Percentiles rank a stretch among this genome's conserved stretches.
These are phyloP conservation scores for Crotalus helleri DNA, from an alignment of 2,113 vertebrate genomes.

Conservation along the genomic window DNA sequence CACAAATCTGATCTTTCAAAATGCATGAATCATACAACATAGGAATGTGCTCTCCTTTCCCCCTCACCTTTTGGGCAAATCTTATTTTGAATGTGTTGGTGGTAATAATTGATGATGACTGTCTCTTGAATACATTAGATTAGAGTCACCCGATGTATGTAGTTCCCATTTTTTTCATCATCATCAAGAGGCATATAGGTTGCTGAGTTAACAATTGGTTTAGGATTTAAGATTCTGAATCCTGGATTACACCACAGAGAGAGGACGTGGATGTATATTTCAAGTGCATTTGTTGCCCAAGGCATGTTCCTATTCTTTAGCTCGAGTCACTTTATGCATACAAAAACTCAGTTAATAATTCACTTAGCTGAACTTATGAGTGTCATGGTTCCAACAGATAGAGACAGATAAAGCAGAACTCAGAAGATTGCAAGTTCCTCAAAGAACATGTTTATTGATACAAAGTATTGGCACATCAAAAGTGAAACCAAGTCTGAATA, in stretches of 20 bases:
- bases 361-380: neutral
- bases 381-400: too few species aligned
- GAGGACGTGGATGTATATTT: neutral
- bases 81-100: neutral
- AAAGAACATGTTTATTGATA: too few species aligned
- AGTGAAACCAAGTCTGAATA: too few species aligned
- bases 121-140: neutral
- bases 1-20: neutral
- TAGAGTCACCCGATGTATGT: neutral
- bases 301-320: slow-evolving; percentile 18
- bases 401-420: too few species aligned
- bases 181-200: neutral
- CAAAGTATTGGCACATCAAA: too few species aligned
- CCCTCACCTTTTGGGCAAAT: neutral
- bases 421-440: too few species aligned
- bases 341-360: slow-evolving; percentile 23
- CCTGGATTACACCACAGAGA: neutral
- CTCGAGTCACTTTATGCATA: slow-evolving; percentile 14
- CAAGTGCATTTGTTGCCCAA: slow-evolving; percentile 9
- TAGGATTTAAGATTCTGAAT: slow-evolving; percentile 20
- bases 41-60: neutral
- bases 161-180: neutral
- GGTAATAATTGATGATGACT: neutral
- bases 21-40: neutral
- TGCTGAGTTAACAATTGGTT: neutral